A percentile compares a stretch with the other conserved stretches of the same genome.
Evolutionary conservation across 2,888 invertebrate species (phyloP).

Genomic region (Noctuana brunneofusca): DNA sequence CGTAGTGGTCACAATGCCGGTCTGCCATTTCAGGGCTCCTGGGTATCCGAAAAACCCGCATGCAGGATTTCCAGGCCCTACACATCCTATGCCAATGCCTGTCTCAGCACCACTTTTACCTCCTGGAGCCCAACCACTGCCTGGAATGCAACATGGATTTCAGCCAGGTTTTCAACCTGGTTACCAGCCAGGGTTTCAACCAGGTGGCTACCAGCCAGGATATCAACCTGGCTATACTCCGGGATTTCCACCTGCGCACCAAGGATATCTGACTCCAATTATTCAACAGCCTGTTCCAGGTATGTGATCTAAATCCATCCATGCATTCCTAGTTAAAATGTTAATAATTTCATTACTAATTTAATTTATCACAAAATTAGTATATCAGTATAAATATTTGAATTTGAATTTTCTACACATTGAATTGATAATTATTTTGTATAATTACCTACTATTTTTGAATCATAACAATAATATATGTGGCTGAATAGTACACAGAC

Average conservation of each 20-base stretch:
- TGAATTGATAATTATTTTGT: no score
- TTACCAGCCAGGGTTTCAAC: constrained; percentile 53
- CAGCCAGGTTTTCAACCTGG: constrained; percentile 67
- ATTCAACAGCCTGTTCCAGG: constrained; percentile 60
- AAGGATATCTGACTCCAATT: constrained; percentile 52
- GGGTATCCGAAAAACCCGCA: constrained; percentile 62
- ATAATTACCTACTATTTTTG: no score
- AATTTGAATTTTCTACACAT: no score
- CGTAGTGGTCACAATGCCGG: no score
- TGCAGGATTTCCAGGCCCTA: constrained; percentile 60
- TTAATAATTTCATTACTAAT: background rate
- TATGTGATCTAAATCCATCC: background rate
- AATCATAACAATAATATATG: no score
- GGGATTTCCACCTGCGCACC: constrained; percentile 55
- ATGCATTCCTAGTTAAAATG: background rate
- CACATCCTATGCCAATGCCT: constrained; percentile 30
- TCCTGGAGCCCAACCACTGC: constrained; percentile 64
- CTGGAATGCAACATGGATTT: constrained; percentile 69
- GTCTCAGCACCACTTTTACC: constrained; percentile 51
- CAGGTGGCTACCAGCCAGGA: constrained; percentile 32
- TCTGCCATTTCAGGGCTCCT: no score
- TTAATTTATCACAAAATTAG: background rate
- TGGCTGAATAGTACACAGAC: no score
- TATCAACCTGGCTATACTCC: constrained; percentile 43
- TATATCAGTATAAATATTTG: no score